Conservation (phyloP, 92 coral and sea anemone genomes). For the Pocillopora grandis region DNA sequence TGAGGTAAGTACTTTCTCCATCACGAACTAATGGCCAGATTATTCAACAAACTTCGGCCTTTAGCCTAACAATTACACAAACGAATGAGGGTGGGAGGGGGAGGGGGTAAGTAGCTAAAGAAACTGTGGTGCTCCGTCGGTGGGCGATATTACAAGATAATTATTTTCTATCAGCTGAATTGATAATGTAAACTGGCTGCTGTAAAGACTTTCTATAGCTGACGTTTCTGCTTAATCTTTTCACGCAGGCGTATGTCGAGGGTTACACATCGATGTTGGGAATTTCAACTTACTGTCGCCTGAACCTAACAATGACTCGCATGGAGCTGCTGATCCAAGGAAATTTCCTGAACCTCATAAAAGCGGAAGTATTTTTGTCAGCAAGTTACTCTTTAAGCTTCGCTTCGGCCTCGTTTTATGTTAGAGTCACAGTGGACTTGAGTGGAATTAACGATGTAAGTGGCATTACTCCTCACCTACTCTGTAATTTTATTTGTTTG, state of each 20-base stretch:
- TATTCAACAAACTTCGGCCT: background rate
- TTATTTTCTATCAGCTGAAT: too few relatives aligned
- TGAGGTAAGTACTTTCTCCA: conserved; percentile 50
- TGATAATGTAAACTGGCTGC: too few relatives aligned
- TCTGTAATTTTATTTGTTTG: background rate
- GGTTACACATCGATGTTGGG: conserved; percentile 84
- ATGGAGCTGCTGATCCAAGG: conserved; percentile 84
- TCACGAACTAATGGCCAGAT: background rate
- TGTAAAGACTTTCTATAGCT: too few relatives aligned
- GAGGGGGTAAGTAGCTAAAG: too few relatives aligned
- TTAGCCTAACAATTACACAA: background rate
- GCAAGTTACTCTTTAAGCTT: conserved; percentile 71
- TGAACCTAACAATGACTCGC: conserved; percentile 86
- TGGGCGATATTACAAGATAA: too few relatives aligned
- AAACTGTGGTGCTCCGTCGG: too few relatives aligned
- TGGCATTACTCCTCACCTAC: background rate
- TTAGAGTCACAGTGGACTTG: conserved; percentile 84
- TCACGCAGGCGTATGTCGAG: conserved; percentile 81
- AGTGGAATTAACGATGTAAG: conserved; percentile 80
- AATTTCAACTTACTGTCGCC: conserved; percentile 71
- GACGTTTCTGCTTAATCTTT: background rate
- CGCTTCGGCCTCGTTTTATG: conserved; percentile 61
- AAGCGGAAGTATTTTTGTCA: conserved; percentile 81
- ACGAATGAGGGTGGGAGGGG: too few relatives aligned
- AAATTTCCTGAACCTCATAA: conserved; percentile 80